Evolutionary conservation across 2,797 vertebrate species (phyloP), one percentile per base, ranked within the genome.

Genomic region (Pelochelys cantorii): DNA sequence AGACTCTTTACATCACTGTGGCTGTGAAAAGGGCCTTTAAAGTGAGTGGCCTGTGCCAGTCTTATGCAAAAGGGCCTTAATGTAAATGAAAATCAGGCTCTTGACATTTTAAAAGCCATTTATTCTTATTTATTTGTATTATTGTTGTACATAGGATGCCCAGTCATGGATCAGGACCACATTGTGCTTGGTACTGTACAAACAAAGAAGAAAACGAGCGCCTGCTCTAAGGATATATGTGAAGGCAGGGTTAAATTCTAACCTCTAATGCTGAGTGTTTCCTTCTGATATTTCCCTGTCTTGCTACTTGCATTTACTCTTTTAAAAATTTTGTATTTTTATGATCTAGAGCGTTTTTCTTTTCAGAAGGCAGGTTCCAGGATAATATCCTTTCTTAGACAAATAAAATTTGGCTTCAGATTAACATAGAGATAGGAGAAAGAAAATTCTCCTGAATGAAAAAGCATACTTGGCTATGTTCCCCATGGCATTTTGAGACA

Each of bases 301-400:
- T 88, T 13, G 53, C 68, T 37, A 5, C 82, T 93, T 81, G 27
- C 4, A n/a, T 85, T 84, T 95, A 48, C 10, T 81, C 2, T 81
- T 84, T 90, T 42, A 80, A 78, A 87, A 81, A 37, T 55, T 48
- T 59, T 68, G 53, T 74, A 85, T 94, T 94, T 79, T 90, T 80
- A 79, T 87, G 74, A 90, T 87, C 48, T 88, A 53, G 68, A 93
- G 85, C 25, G 17, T 68, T 81, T 4, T 65, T 68, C 25, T 9
- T 80, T 31, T 55, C 52, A 95, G 71, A 87, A 93, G 95, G 81
- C 60, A 85, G 81, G 82, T 31, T 84, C 53, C 62, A 87, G 84
- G 93, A 84, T 92, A 92, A 91, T 94, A 60, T 87, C 48, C 17
- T 93, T 57, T 96, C 83, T 65, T 91, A 90, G 83, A 84, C 53